Conservation (phyloP, 2,888 invertebrate genomes). For the Micropterix aruncella region DNA sequence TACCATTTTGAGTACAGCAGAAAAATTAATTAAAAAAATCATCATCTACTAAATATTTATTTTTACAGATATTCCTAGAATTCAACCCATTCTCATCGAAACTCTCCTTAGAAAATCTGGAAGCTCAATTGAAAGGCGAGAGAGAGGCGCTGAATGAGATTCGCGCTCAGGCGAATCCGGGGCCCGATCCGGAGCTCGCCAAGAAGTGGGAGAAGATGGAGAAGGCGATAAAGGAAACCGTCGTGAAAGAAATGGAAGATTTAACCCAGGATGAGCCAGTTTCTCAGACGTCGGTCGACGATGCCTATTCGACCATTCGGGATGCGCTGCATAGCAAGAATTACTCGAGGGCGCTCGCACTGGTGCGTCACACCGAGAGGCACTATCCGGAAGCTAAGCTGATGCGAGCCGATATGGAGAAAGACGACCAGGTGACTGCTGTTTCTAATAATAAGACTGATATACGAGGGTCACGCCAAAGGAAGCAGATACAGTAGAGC, state of each 20-base stretch:
- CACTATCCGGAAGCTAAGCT: conserved; percentile 33
- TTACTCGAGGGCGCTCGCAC: conserved; percentile 37
- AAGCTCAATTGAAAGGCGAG: conserved; percentile 44
- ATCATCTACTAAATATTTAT: conserved; percentile 13
- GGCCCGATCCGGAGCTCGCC: conserved; percentile 27
- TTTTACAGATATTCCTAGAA: conserved; percentile 54
- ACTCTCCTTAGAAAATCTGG: conserved; percentile 41
- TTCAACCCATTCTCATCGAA: conserved; percentile 77
- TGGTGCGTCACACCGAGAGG: conserved; percentile 32
- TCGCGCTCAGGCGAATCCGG: conserved; percentile 32
- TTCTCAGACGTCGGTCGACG: conserved; percentile 29
- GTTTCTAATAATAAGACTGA: too few relatives aligned
- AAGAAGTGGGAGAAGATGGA: conserved; percentile 40
- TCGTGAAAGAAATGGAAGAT: conserved; percentile 32
- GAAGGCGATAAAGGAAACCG: conserved; percentile 30
- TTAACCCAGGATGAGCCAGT: conserved; percentile 33
- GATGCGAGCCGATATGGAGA: conserved; percentile 31
- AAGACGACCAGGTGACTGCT: conserved; percentile 29
- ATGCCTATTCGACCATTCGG: conserved; percentile 29
- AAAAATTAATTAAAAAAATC: neutral
- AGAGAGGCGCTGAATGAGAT: conserved; percentile 47
- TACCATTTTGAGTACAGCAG: too few relatives aligned
- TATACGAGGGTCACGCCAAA: too few relatives aligned
- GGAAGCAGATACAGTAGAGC: too few relatives aligned
- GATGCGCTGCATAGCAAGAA: conserved; percentile 30